Evolutionary conservation across 1,140 invertebrate genomes (phyloP), one percentile per base, ranked within the genome.

Genomic region (Araneus ventricosus): DNA sequence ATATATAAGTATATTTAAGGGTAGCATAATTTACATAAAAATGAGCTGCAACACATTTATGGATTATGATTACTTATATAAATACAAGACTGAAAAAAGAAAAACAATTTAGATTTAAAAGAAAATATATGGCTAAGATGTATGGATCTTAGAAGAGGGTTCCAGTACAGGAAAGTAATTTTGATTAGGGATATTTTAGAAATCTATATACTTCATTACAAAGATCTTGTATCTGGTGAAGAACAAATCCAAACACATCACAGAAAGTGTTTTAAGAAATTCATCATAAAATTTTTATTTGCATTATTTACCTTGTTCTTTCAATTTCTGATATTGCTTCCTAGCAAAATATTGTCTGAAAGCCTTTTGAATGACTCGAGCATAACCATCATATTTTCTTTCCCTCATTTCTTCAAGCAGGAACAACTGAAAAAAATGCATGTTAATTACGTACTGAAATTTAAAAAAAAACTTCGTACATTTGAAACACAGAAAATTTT

Each of bases 391-490:
- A 95, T 96, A 97, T 94, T 97, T 97, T 91, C 97, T 95, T 93
- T 97, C 97, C 85, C 97, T 95, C 85, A 96, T 95, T 95, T 98
- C 97, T 95, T 98, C 97, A 92, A 98, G 94, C 95, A 97, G 96
- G 95, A 97, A 97, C 30, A 98, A 95, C 97, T 97, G 94, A 52
- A 95, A 95, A 86, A 30, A 27, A 67, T 22, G 5, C 3, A 8
- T 8, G 1, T 7, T 8, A 0, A 67, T 10, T n/a, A 63, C 5
- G 6, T 63, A 63, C 0, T 5, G 20, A 7, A 63, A 63, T 24
- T n/a, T 63, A 63, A 24, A 63, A 61, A 63, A n/a, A n/a, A 67
- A 37, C 7, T 63, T n/a, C n/a, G 17, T 4, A 70, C 17, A 6
- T 75, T 75, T 75, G 10, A 0, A 52, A 17, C 45, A 52, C n/a